Base-by-base conservation (phyloP, 2,888 invertebrate genomes). In the Leucophenga maculata region DNA sequence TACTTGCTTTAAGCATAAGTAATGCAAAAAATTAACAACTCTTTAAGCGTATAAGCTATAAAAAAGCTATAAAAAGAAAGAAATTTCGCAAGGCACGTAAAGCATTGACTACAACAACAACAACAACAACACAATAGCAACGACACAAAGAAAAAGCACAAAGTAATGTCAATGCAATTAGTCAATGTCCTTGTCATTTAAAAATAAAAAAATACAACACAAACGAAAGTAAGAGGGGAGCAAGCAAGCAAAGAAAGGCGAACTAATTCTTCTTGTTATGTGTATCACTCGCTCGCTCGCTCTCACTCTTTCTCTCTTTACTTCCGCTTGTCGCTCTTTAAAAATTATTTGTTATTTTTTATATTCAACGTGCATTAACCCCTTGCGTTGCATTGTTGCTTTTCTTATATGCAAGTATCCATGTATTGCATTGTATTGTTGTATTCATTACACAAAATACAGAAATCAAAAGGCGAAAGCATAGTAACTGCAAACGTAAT, bases 141-240 rank as follows among this genome's bases (percentile, higher is more conserved):
- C n/a, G n/a, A n/a, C n/a, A n/a, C n/a, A 50, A 50, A 50, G n/a
- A 16, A 50, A 50, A 50, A 50, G 50, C 50, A 50, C 6, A 50
- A 82, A 75, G 78, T 83, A 84, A 82, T 84, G 77, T 83, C 83
- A 82, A 80, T 84, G 83, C 78, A 85, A 84, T 81, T 84, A 82
- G 79, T 84, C 78, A 84, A 78, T 80, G 81, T 82, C 81, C 81
- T 82, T 82, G 81, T 79, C 79, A 82, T 78, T 77, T 69, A 72
- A 62, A 72, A 74, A 69, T 68, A 68, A 59, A 54, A 64, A 68
- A 69, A 69, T 6, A 55, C 1, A 31, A 31, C 13, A 57, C 6
- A 31, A 0, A 13, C 16, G 16, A n/a, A 18, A 50, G 13, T 8
- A 39, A 39, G 39, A 39, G 39, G 39, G 39, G 11, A 18, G 16